Evolutionary conservation across 1,140 invertebrate species (phyloP).

Genomic region (Conus ventricosus): DNA sequence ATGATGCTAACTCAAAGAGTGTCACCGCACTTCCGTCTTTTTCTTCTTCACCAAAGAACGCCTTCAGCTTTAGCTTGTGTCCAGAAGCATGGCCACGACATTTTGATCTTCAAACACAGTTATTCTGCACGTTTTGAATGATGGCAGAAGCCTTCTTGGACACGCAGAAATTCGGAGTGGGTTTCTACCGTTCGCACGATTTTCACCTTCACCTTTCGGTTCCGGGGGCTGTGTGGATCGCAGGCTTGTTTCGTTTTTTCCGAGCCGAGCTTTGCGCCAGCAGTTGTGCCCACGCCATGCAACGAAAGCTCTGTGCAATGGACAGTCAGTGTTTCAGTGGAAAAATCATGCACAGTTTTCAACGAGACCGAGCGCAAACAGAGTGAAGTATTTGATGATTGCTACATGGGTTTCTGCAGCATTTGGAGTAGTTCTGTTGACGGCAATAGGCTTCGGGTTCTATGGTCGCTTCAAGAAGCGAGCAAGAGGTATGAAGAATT

Average conservation of each 20-base stretch:
- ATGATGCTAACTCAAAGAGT: too few species aligned
- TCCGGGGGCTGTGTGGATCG: too few species aligned
- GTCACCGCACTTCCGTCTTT: too few species aligned
- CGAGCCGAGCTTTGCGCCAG: too few species aligned
- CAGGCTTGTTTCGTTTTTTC: too few species aligned
- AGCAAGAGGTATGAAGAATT: constrained; percentile 43
- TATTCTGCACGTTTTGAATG: too few species aligned
- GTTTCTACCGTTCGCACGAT: neutral
- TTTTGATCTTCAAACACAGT: too few species aligned
- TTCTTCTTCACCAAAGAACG: too few species aligned
- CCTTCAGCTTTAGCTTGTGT: too few species aligned
- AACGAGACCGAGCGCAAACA: neutral
- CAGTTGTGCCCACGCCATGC: too few species aligned
- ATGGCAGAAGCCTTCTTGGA: neutral
- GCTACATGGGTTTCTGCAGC: constrained; percentile 43
- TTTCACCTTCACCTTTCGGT: neutral
- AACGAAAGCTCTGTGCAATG: too few species aligned
- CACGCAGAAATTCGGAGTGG: neutral
- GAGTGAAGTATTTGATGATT: neutral
- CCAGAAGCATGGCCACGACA: too few species aligned
- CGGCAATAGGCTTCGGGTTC: constrained; percentile 36
- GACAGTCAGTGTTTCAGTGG: neutral
- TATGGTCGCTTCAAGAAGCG: constrained; percentile 36
- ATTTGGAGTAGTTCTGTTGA: constrained; percentile 40
- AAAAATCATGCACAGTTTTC: neutral